phyloP scores from a whole-genome alignment of 2,797 vertebrate species.

The Sphenopsis melanotis region DNA sequence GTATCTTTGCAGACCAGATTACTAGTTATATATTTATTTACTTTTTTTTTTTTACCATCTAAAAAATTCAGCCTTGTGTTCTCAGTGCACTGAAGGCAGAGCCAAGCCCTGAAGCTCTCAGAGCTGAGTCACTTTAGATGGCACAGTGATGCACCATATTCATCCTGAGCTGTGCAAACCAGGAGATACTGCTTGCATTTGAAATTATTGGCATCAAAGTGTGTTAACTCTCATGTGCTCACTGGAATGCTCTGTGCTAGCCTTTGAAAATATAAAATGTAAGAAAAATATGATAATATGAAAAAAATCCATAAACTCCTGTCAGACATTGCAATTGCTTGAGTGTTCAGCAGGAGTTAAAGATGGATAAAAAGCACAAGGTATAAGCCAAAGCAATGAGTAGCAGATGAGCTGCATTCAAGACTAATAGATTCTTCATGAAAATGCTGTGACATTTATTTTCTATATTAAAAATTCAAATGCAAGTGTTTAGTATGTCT shows the following conservation, averaged over 20 bases:
- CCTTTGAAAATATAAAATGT: not conserved
- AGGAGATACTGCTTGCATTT: not conserved
- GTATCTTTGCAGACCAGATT: not conserved
- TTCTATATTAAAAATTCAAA: constrained; percentile 45
- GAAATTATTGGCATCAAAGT: not conserved
- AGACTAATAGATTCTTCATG: not conserved
- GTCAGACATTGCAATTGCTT: not conserved
- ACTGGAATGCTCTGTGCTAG: not conserved
- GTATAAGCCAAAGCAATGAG: not conserved
- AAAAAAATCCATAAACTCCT: not conserved
- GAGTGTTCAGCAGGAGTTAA: not conserved
- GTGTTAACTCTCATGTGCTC: not conserved
- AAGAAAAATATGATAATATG: not conserved
- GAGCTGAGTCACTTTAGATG: constrained; percentile 18
- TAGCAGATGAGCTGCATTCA: not conserved
- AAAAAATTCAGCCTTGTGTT: not conserved
- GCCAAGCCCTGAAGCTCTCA: constrained; percentile 23
- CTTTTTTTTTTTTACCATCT: not conserved
- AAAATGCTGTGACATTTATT: constrained; percentile 45
- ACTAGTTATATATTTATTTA: not conserved
- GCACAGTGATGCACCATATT: not conserved
- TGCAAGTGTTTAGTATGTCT: constrained; percentile 34
- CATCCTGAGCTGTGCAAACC: not conserved
- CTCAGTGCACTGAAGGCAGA: not conserved
- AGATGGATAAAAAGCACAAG: not conserved